Evolutionary conservation across 2,113 vertebrate genomes (phyloP), one percentile per base, ranked within the genome.

Genomic region (Sebastes fasciatus): DNA sequence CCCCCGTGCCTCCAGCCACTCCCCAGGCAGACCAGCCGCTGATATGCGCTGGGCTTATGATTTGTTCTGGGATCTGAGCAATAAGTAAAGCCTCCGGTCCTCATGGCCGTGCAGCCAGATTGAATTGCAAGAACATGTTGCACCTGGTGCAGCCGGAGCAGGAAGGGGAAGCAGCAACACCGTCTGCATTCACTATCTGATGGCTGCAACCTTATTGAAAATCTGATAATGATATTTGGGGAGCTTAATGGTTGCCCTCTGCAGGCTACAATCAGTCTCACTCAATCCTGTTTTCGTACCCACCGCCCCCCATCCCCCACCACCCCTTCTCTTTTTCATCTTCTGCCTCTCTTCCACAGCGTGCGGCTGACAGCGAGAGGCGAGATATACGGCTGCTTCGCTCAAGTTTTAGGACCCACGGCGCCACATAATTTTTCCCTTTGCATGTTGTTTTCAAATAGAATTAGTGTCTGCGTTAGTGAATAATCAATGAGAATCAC

Each of bases 61-160:
- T 93, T 92, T 92, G 93, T 88, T 91, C 82, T 85, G 79, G 86
- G 87, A 93, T 88, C 74, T 52, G 78, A 87, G 87, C 88, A 94
- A 92, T 89, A 92, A 93, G 87, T 85, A 84, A 89, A 91, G 83
- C 75, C 77, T 90, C 26, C 60, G 26, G 60, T 61, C 92, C 85
- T 90, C 0, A 7, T 91, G 88, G 91, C 84, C 89, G 87, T 87
- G 86, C 82, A 91, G 82, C 76, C 69, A 89, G 88, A 93, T 90
- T 92, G 89, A 89, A 92, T 93, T 91, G 90, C 74, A 85, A 82
- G 89, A 87, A 84, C 86, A 85, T 72, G 84, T 84, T 93, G 89
- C 91, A 93, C 86, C 90, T 89, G 90, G 77, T 89, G 82, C 77
- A 84, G 87, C 77, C 63, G 77, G 57, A 86, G 73, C 16, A 46